A percentile compares a stretch with the other conserved stretches of the same genome.
Evolutionary conservation across 1,140 invertebrate genomes (phyloP).

Genomic region (Calycopis cecrops): DNA sequence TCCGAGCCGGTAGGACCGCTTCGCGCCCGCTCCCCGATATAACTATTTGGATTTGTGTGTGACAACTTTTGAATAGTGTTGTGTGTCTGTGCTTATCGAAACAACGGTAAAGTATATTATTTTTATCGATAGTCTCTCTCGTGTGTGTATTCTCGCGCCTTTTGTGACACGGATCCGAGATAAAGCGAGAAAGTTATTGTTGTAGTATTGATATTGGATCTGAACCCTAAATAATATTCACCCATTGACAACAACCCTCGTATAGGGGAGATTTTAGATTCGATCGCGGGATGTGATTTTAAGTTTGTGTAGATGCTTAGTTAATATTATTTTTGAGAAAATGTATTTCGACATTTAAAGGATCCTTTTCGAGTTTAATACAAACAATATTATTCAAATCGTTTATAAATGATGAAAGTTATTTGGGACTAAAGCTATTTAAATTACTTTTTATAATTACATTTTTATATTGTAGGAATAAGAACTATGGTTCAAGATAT

Average conservation of each 20-base stretch:
- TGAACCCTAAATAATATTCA: slow-evolving; percentile 62
- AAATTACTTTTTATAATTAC: too few species aligned
- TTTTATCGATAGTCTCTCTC: not conserved
- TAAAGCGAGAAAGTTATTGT: too few species aligned
- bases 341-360: too few species aligned
- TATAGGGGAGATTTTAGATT: slow-evolving; percentile 33
- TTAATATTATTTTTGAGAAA: slow-evolving; percentile 5
- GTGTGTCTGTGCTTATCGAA: not conserved
- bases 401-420: too few species aligned
- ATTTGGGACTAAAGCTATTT: too few species aligned
- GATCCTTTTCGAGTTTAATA: too few species aligned
- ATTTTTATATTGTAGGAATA: too few species aligned
- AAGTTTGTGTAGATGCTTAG: slow-evolving; percentile 20
- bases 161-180: too few species aligned
- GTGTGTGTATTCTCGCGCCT: too few species aligned
- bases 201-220: slow-evolving; percentile 46
- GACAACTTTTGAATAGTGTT: not conserved
- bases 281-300: slow-evolving; percentile 32
- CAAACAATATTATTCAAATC: too few species aligned
- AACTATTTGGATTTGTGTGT: slow-evolving; percentile 2
- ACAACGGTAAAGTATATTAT: slow-evolving; percentile 4
- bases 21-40: not conserved
- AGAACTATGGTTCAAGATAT: too few species aligned
- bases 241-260: slow-evolving; percentile 46
- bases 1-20: not conserved